These are phyloP conservation scores for Rhinella marina DNA, from an alignment of 2,797 vertebrate genomes.

Conservation along the genomic window DNA sequence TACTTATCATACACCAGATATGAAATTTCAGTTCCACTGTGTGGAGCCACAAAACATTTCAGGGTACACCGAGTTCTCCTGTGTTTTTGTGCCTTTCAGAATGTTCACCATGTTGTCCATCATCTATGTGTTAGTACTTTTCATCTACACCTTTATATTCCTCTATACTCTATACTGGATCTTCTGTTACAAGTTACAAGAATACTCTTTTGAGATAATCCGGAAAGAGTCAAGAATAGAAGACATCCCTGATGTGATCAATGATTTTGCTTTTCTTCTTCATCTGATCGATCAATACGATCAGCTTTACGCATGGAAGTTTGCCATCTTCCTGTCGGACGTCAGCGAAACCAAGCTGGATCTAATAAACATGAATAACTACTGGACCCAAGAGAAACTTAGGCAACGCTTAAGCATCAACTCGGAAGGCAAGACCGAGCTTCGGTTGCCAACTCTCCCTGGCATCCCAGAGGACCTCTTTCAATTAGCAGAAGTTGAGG, in stretches of 20 bases:
- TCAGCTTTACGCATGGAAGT: slow-evolving; percentile 79
- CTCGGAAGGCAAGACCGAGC: slow-evolving; percentile 75
- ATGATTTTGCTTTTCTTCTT: slow-evolving; percentile 82
- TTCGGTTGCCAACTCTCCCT: slow-evolving; percentile 77
- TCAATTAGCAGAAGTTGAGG: slow-evolving; percentile 78
- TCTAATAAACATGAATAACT: slow-evolving; percentile 79
- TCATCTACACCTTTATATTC: slow-evolving; percentile 77
- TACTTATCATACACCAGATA: slow-evolving; percentile 75
- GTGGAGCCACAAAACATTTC: slow-evolving; percentile 77
- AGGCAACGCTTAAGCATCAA: slow-evolving; percentile 76
- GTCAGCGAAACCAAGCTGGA: slow-evolving; percentile 80
- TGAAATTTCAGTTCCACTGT: slow-evolving; percentile 79
- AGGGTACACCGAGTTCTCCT: slow-evolving; percentile 79
- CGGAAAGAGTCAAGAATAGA: slow-evolving; percentile 79
- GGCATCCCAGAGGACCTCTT: slow-evolving; percentile 80
- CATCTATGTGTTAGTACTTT: slow-evolving; percentile 77
- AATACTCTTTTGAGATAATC: slow-evolving; percentile 80
- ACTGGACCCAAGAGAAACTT: slow-evolving; percentile 79
- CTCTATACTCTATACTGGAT: slow-evolving; percentile 81
- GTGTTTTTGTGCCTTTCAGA: slow-evolving; percentile 77
- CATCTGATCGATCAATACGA: slow-evolving; percentile 80
- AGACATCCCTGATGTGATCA: slow-evolving; percentile 80
- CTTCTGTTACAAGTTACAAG: slow-evolving; percentile 78
- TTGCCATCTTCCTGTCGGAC: slow-evolving; percentile 81
- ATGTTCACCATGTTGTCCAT: slow-evolving; percentile 80